A percentile compares a stretch with the other conserved stretches of the same genome.
Conservation (phyloP, 2,113 vertebrate species). For the Anolis sagrei region DNA sequence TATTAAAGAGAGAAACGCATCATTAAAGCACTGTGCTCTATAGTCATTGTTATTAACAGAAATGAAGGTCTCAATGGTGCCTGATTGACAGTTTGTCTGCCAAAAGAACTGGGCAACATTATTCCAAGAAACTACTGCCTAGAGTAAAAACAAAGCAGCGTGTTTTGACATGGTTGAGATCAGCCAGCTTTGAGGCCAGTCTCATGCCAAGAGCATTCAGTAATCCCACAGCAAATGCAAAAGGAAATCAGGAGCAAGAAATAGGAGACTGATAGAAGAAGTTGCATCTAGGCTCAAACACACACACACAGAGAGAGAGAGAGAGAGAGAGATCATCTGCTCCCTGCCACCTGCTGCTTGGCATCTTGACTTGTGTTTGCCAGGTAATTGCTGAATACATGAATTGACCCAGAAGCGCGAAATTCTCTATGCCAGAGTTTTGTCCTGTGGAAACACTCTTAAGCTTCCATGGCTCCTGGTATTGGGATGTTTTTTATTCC, state of each 20-base stretch:
- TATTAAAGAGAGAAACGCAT: slow-evolving; percentile 22
- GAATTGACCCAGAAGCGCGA: neutral
- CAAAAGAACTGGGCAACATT: slow-evolving; percentile 17
- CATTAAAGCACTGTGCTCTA: neutral
- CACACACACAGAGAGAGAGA: no score
- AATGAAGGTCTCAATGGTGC: slow-evolving; percentile 16
- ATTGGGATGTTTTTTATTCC: neutral
- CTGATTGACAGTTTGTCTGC: slow-evolving; percentile 30
- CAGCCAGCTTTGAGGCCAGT: neutral
- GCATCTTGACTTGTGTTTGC: neutral
- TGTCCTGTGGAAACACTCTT: neutral
- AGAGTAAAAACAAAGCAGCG: neutral
- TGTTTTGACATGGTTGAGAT: slow-evolving; percentile 4
- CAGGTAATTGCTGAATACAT: neutral
- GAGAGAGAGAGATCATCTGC: neutral
- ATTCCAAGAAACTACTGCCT: slow-evolving; percentile 26
- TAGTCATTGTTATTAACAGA: neutral
- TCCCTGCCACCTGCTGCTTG: neutral
- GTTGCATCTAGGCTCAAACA: neutral
- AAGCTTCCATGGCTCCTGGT: neutral
- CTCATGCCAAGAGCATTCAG: slow-evolving; percentile 3
- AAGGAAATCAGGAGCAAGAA: neutral
- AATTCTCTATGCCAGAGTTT: neutral
- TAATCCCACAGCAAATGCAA: neutral
- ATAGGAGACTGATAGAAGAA: neutral